Percentiles rank a stretch among this genome's conserved stretches.
phyloP scores from a whole-genome alignment of 2,797 vertebrate genomes.

The Pipistrellus kuhlii region DNA sequence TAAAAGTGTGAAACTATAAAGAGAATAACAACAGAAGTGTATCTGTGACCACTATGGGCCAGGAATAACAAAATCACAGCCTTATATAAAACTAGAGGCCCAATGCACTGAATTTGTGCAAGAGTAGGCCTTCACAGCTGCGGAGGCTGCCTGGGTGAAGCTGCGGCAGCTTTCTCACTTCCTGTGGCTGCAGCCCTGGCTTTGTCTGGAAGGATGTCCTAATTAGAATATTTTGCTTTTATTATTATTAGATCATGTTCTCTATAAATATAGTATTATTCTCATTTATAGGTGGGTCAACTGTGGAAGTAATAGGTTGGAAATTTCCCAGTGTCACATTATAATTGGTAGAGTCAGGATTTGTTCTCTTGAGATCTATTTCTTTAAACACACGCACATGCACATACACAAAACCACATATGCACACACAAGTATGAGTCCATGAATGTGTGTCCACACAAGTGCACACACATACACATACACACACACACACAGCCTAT shows the following conservation, averaged over 20 bases:
- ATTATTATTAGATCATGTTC: too few relatives aligned
- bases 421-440: background rate
- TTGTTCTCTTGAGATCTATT: background rate
- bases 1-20: background rate
- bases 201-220: too few relatives aligned
- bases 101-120: too few relatives aligned
- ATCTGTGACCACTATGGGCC: background rate
- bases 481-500: background rate
- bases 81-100: background rate
- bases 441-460: too few relatives aligned
- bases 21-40: background rate
- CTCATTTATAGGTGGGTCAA: background rate
- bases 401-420: too few relatives aligned
- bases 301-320: background rate
- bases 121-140: too few relatives aligned
- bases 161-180: accelerated
- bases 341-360: background rate
- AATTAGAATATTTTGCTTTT: too few relatives aligned
- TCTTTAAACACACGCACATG: background rate
- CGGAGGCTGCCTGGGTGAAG: too few relatives aligned
- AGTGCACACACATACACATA: too few relatives aligned
- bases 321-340: background rate
- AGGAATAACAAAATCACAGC: background rate
- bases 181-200: too few relatives aligned
- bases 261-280: background rate